These are phyloP conservation scores for Metalampra italica DNA, from an alignment of 2,888 invertebrate species.

Conservation along the genomic window DNA sequence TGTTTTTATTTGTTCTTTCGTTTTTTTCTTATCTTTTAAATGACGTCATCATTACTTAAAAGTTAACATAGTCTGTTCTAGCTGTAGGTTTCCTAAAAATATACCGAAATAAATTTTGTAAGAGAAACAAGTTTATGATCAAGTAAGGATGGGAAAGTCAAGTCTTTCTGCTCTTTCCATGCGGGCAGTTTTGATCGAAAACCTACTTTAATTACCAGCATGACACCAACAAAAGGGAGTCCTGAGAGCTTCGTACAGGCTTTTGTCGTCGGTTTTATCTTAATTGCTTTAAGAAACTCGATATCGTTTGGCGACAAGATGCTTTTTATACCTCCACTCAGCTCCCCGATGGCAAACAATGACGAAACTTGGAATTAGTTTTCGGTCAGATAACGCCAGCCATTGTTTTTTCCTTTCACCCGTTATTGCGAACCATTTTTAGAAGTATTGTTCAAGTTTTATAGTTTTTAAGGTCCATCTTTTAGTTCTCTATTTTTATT, in stretches of 20 bases:
- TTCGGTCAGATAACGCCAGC: slow-evolving; percentile 61
- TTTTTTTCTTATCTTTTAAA: no score
- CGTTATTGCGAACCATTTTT: slow-evolving; percentile 49
- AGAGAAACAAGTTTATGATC: background rate
- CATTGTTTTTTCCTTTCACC: slow-evolving; percentile 41
- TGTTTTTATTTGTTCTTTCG: no score
- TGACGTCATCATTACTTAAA: no score
- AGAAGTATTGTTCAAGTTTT: slow-evolving; percentile 42
- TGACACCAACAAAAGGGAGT: slow-evolving; percentile 44
- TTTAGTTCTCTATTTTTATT: slow-evolving; percentile 5
- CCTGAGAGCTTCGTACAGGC: slow-evolving; percentile 43
- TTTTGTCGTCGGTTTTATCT: slow-evolving; percentile 71
- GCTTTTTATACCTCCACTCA: slow-evolving; percentile 64
- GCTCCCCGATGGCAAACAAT: slow-evolving; percentile 61
- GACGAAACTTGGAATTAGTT: slow-evolving; percentile 72
- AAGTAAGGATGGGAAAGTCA: background rate
- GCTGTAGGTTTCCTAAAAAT: no score
- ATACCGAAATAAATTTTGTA: no score
- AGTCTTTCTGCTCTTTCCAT: slow-evolving; percentile 13
- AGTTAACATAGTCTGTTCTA: no score
- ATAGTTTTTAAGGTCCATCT: slow-evolving; percentile 41
- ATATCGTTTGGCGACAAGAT: slow-evolving; percentile 73
- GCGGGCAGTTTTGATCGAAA: slow-evolving; percentile 43
- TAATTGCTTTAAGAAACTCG: slow-evolving; percentile 75
- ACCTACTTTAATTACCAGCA: slow-evolving; percentile 56